Percentiles rank a stretch among this genome's conserved stretches.
phyloP scores from a whole-genome alignment of 2,797 vertebrate species.

The Hephaestus fuliginosus region DNA sequence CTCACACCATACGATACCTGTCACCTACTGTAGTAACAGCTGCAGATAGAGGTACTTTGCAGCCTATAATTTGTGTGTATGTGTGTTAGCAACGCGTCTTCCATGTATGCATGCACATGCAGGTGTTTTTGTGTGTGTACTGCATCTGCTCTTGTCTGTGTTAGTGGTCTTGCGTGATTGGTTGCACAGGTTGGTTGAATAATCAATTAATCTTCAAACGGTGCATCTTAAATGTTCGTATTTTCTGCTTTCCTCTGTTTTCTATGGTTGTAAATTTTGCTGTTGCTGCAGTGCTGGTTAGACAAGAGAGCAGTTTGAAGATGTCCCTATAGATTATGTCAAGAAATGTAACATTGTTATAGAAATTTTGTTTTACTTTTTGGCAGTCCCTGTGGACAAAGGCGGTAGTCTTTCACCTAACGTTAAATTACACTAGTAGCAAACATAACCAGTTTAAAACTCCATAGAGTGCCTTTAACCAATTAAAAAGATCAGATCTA shows the following conservation, averaged over 20 bases:
- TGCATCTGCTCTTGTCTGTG: not conserved
- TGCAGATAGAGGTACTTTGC: conserved; percentile 15
- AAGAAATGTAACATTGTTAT: too few relatives aligned
- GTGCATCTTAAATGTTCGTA: not conserved
- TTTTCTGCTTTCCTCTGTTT: not conserved
- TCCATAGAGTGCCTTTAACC: too few relatives aligned
- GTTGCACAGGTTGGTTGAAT: not conserved
- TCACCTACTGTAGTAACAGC: conserved; percentile 27
- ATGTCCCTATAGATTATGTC: not conserved
- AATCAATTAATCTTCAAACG: not conserved
- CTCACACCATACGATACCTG: conserved; percentile 9
- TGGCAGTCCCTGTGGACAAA: too few relatives aligned
- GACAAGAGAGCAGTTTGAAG: not conserved
- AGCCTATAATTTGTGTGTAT: not conserved
- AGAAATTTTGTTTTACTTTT: too few relatives aligned
- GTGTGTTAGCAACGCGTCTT: not conserved
- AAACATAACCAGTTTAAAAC: too few relatives aligned
- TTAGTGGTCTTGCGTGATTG: not conserved
- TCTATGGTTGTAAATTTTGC: not conserved
- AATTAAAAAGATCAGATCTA: not conserved
- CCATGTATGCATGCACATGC: not conserved
- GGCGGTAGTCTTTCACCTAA: too few relatives aligned
- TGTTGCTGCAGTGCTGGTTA: not conserved
- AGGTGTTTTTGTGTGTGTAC: not conserved
- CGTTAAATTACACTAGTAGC: too few relatives aligned